A percentile compares a stretch with the other conserved stretches of the same genome.
Evolutionary conservation across 2,797 vertebrate genomes (phyloP).

Genomic region (Botia kubotai): DNA sequence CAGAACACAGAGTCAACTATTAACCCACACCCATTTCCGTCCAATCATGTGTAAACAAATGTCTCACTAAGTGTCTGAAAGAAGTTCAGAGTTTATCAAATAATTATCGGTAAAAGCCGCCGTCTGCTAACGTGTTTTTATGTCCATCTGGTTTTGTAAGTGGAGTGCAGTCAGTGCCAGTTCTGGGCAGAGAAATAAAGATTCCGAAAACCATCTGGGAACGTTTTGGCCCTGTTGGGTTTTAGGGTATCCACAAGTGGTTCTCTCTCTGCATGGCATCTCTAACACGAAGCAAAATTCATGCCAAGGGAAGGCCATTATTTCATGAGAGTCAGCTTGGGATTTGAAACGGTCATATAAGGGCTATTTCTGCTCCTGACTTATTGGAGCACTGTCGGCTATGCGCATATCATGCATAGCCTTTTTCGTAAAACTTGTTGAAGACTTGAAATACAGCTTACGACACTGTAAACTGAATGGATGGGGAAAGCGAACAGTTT

Average conservation of each 20-base stretch:
- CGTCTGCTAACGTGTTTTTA: neutral
- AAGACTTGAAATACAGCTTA: conserved; percentile 1
- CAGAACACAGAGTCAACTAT: conserved; percentile 26
- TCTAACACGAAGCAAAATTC: conserved; percentile 8
- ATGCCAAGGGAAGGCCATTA: conserved; percentile 26
- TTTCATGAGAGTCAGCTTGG: conserved; percentile 28
- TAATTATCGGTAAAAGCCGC: neutral
- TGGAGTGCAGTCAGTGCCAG: neutral
- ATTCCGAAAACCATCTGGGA: neutral
- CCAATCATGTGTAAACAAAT: conserved; percentile 1
- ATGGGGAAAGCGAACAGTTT: neutral
- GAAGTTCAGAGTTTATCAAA: conserved; percentile 1
- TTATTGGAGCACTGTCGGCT: neutral
- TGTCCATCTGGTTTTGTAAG: neutral
- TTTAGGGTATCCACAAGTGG: conserved; percentile 25
- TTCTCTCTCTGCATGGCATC: conserved; percentile 22
- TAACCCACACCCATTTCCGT: conserved; percentile 19
- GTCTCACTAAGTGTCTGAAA: neutral
- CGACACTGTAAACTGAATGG: neutral
- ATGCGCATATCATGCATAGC: conserved; percentile 13
- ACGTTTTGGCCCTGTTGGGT: neutral
- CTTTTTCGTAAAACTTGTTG: conserved; percentile 9
- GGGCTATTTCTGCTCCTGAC: conserved; percentile 19
- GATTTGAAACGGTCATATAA: conserved; percentile 29
- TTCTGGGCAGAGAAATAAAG: conserved; percentile 7